Percentiles rank a stretch among this genome's conserved stretches.
Conservation (phyloP, 2,797 vertebrate genomes). For the Morelia viridis region DNA sequence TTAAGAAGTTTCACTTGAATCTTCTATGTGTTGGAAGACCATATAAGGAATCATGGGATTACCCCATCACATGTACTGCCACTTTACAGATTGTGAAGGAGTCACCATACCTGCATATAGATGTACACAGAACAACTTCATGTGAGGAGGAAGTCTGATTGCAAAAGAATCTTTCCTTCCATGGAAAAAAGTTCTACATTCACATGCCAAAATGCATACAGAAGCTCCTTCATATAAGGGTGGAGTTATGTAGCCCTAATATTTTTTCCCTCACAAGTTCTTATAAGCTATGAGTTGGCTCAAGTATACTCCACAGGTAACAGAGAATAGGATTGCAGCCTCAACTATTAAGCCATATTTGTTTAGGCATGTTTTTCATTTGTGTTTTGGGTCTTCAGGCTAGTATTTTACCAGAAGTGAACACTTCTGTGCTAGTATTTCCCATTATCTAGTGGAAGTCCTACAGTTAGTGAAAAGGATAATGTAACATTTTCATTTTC, state of each 20-base stretch:
- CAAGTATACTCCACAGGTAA: background rate
- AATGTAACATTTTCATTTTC: background rate
- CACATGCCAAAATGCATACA: background rate
- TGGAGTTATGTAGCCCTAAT: background rate
- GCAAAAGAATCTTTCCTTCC: background rate
- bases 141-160: background rate
- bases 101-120: background rate
- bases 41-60: background rate
- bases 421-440: background rate
- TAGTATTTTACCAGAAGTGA: background rate
- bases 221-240: background rate
- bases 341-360: background rate
- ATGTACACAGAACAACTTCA: background rate
- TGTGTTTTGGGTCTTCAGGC: background rate
- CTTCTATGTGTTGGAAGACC: background rate
- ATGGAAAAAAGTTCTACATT: background rate
- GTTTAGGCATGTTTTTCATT: too few species aligned
- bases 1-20: background rate
- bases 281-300: background rate
- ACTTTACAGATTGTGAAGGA: background rate
- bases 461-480: rapidly evolving
- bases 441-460: background rate
- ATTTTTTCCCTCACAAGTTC: background rate
- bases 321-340: background rate
- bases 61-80: background rate